These are phyloP conservation scores for Holothuria leucospilota DNA, from an alignment of 53 echinoderm and acorn worm genomes.

Conservation along the genomic window DNA sequence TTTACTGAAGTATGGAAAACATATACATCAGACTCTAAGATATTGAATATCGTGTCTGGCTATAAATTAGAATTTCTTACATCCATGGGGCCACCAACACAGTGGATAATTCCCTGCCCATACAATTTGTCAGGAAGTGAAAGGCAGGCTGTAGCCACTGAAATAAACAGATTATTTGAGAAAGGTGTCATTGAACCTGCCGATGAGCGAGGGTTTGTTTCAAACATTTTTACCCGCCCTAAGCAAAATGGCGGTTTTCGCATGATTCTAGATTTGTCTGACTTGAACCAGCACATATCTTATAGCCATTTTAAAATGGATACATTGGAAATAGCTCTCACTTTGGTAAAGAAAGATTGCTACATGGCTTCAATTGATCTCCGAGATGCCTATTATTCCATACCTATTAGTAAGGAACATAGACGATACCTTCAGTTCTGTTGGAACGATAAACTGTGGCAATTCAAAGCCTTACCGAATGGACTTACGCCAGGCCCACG, in stretches of 20 bases:
- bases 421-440: slow-evolving; percentile 4
- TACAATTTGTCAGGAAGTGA: neutral
- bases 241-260: neutral
- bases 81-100: neutral
- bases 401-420: neutral
- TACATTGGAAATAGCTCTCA: neutral
- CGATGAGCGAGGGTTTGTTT: neutral
- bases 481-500: too few species aligned
- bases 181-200: neutral
- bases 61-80: neutral
- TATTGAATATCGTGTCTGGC: too few species aligned
- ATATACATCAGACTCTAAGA: too few species aligned
- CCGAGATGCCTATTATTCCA: too few species aligned
- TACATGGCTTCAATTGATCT: slow-evolving; percentile 8
- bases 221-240: too few species aligned
- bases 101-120: neutral
- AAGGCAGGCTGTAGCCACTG: neutral
- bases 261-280: slow-evolving; percentile 11
- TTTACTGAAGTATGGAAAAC: too few species aligned
- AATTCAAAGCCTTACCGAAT: too few species aligned
- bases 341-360: neutral
- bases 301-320: too few species aligned
- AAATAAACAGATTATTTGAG: neutral
- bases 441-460: neutral
- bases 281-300: neutral